Evolutionary conservation across 2,888 invertebrate genomes (phyloP).

Genomic region (Zaprionus bogoriensis): DNA sequence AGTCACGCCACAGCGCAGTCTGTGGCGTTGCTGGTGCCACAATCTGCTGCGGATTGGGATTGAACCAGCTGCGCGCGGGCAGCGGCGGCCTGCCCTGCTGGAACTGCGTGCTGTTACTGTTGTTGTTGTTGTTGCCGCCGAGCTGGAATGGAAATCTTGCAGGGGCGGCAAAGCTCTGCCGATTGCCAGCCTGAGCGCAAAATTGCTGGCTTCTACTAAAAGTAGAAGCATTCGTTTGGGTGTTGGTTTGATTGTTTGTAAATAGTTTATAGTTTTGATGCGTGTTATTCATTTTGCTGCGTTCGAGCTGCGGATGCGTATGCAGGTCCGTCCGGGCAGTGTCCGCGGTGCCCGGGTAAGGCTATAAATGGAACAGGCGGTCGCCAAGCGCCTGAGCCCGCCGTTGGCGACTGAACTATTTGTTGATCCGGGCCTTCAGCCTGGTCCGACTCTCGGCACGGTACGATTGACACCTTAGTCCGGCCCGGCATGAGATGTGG

Average conservation of each 20-base stretch:
- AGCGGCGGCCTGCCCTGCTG: neutral
- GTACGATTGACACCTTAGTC: conserved; percentile 47
- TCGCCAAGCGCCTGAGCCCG: conserved; percentile 45
- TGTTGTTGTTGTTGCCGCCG: neutral
- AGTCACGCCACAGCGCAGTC: no score
- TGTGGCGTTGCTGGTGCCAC: no score
- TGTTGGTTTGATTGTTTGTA: conserved; percentile 9
- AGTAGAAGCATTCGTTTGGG: neutral
- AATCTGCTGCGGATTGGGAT: neutral
- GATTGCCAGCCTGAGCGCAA: no score
- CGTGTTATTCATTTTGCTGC: conserved; percentile 23
- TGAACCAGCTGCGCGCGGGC: neutral
- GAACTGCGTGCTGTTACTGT: neutral
- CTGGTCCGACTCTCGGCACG: conserved; percentile 48
- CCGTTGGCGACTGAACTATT: conserved; percentile 53
- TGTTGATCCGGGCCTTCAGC: conserved; percentile 49
- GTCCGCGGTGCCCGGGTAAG: conserved; percentile 47
- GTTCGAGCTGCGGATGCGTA: conserved; percentile 41
- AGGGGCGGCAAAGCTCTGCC: no score
- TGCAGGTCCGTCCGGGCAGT: conserved; percentile 47
- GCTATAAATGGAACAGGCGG: conserved; percentile 39
- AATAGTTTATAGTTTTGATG: conserved; percentile 18
- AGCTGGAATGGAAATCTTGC: no score
- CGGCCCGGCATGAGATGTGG: conserved; percentile 44
- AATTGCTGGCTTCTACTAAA: neutral